phyloP scores from a whole-genome alignment of 2,113 vertebrate genomes.

The Recurvirostra avosetta region DNA sequence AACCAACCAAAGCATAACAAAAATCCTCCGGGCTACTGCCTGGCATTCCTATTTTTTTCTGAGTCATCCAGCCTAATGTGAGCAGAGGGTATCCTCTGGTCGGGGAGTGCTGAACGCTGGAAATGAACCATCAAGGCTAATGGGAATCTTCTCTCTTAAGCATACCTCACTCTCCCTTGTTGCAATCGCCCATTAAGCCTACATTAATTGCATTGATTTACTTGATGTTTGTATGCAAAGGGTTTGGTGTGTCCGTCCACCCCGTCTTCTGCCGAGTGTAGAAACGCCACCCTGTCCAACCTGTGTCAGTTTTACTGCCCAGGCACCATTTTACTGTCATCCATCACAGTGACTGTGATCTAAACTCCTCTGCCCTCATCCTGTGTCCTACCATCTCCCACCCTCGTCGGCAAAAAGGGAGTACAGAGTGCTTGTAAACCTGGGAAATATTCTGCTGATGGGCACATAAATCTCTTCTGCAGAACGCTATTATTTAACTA shows the following conservation, averaged over 20 bases:
- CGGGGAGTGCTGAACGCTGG: not conserved
- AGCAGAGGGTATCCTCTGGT: not conserved
- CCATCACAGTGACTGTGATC: not conserved
- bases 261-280: not conserved
- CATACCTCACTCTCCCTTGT: not conserved
- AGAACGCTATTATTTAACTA: not conserved
- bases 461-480: not conserved
- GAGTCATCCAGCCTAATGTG: not conserved
- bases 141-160: not conserved
- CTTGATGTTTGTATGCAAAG: not conserved
- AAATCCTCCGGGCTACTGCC: not conserved
- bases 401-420: not conserved
- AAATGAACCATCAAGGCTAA: not conserved
- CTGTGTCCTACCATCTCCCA: not conserved
- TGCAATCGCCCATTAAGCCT: not conserved
- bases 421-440: not conserved
- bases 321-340: not conserved
- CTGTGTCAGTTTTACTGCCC: not conserved
- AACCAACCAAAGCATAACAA: not conserved
- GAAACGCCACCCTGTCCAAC: not conserved
- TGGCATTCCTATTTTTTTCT: not conserved
- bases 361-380: not conserved
- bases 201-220: slow-evolving; percentile 16
- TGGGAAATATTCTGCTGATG: not conserved
- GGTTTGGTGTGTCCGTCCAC: not conserved